Base-by-base conservation (phyloP, 2,888 invertebrate genomes). In the Lasioglossum malachurum region DNA sequence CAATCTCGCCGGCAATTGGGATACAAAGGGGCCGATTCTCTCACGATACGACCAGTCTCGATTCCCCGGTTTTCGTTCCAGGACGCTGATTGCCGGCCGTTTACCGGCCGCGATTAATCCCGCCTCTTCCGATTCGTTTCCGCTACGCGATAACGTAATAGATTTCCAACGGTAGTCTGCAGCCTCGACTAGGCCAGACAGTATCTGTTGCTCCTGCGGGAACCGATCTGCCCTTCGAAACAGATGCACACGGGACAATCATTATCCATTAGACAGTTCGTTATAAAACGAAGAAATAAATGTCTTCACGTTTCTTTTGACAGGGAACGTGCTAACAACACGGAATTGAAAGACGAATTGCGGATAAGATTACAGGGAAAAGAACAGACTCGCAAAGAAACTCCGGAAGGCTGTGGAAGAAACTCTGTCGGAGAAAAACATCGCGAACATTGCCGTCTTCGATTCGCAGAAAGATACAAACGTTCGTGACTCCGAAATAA, bases 21-120 rank as follows among this genome's bases (percentile, higher is more conserved):
- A 81, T 78, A 84, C 79, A 79, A 84, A 74, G 73, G 53, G 71
- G 31, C 67, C 69, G 84, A 82, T 82, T 75, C 75, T 87, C 84
- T 64, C 84, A 83, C 86, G 86, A 83, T 83, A 82, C 67, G 75
- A 46, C n/a, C 57, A 64, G 64, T 77, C 67, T 35, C 73, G 67
- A 74, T 82, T 64, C 69, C n/a, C 67, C 38, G 64, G 78, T 57
- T 74, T 38, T 53, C 73, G 31, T 80, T 78, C 71, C 60, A 27
- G 73, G 3, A 81, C 27, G 80, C 35, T 53, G 72, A 73, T 82
- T 71, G n/a, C 78, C 57, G 72, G 4, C 27, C 81, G 57, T 77
- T 81, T 72, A 46, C 46, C n/a, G 41, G 7, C 16, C 19, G 46
- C 46, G 73, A 64, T 79, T 64, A n/a, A 73, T 73, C 44, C 10